phyloP scores from a whole-genome alignment of 1,140 invertebrate genomes.

The Mizuhopecten yessoensis region DNA sequence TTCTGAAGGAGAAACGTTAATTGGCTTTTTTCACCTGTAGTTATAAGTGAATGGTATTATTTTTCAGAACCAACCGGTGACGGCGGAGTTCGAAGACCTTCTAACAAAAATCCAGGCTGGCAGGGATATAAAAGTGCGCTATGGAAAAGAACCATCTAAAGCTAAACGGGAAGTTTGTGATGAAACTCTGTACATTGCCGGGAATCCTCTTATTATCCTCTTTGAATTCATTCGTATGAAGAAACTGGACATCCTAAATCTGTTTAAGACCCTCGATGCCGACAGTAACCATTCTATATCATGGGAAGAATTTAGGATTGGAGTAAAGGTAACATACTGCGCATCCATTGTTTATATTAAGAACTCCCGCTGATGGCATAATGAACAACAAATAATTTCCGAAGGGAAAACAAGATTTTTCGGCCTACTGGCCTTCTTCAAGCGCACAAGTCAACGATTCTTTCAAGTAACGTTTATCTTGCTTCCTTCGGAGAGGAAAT shows the following conservation, averaged over 20 bases:
- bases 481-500: no score
- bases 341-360: not conserved
- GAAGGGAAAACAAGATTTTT: no score
- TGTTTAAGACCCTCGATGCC: slow-evolving; percentile 55
- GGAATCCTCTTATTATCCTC: slow-evolving; percentile 53
- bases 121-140: not conserved
- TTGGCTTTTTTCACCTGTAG: not conserved
- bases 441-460: no score
- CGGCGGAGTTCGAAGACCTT: slow-evolving; percentile 50
- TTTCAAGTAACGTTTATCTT: no score
- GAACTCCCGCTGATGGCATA: no score
- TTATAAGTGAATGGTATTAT: not conserved
- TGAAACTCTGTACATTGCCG: slow-evolving; percentile 53
- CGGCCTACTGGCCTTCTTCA: no score
- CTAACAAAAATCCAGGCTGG: slow-evolving; percentile 1
- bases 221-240: slow-evolving; percentile 59
- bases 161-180: slow-evolving; percentile 27
- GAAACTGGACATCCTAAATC: slow-evolving; percentile 49
- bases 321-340: slow-evolving; percentile 47
- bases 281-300: slow-evolving; percentile 58
- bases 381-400: no score
- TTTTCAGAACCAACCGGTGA: slow-evolving; percentile 56
- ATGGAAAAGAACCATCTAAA: slow-evolving; percentile 50
- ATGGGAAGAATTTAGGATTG: slow-evolving; percentile 59
- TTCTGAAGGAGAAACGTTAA: no score